Conservation (phyloP, 2,113 vertebrate species). For the Elanoides forficatus region DNA sequence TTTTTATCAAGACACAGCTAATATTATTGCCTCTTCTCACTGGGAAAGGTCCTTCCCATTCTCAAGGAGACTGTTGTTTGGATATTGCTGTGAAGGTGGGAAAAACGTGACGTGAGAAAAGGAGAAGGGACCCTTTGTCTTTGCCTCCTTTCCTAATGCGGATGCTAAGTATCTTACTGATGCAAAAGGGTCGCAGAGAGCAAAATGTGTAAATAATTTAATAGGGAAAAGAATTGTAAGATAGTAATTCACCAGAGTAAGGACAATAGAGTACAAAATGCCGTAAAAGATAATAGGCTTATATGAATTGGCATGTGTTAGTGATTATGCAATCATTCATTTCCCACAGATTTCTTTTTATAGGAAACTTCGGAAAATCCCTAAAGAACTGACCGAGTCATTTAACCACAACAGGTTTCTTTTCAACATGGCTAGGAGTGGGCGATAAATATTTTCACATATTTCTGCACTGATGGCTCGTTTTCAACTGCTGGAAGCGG, state of each 20-base stretch:
- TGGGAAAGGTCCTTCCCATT: not conserved
- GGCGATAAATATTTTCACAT: conserved; percentile 63
- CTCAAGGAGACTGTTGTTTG: not conserved
- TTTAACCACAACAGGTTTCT: conserved; percentile 81
- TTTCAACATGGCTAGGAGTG: conserved; percentile 72
- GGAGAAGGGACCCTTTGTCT: not conserved
- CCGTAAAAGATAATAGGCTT: conserved; percentile 74
- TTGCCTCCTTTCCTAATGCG: not conserved
- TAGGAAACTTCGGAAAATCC: conserved; percentile 79
- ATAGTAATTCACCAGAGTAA: conserved; percentile 50
- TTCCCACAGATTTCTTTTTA: conserved; percentile 83
- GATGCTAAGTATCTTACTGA: not conserved
- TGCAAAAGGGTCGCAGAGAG: not conserved
- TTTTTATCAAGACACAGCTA: not conserved
- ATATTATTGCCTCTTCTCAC: not conserved
- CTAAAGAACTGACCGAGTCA: conserved; percentile 75
- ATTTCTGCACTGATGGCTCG: not conserved
- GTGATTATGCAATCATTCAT: conserved; percentile 76
- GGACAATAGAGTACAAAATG: conserved; percentile 65
- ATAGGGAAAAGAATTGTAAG: conserved; percentile 44
- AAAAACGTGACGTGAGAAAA: not conserved
- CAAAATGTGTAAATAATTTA: conserved; percentile 43
- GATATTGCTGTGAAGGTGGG: not conserved
- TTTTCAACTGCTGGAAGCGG: conserved; percentile 7
- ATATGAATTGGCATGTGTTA: conserved; percentile 77